A percentile compares a stretch with the other conserved stretches of the same genome.
phyloP scores from a whole-genome alignment of 1,140 invertebrate species.

The Eufriesea mexicana region DNA sequence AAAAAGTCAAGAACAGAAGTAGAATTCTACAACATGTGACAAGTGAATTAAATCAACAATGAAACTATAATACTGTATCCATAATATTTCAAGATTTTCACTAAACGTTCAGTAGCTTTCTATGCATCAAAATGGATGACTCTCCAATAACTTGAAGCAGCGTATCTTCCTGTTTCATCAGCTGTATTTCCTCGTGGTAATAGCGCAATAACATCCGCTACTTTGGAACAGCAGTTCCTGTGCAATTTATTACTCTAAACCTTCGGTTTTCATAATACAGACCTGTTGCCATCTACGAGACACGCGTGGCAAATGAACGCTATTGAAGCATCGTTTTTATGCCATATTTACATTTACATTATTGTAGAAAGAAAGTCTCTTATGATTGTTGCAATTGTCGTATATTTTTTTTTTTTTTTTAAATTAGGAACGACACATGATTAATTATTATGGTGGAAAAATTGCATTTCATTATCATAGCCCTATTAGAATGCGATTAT shows the following conservation, averaged over 20 bases:
- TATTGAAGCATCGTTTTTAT: conserved; percentile 38
- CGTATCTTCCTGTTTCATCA: conserved; percentile 1
- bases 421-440: not conserved
- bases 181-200: conserved; percentile 21
- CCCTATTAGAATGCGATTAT: not conserved
- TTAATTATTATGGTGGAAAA: not conserved
- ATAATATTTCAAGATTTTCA: not conserved
- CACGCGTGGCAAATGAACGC: conserved; percentile 9
- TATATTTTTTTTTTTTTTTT: not conserved
- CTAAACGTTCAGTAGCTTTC: conserved; percentile 1
- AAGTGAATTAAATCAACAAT: not conserved
- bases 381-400: not conserved
- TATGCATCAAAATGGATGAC: conserved; percentile 1
- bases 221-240: not conserved
- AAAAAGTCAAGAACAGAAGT: not conserved
- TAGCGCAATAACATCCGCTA: conserved; percentile 46
- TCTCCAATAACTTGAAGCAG: conserved; percentile 17
- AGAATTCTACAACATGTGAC: not conserved
- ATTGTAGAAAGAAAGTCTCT: conserved; percentile 17
- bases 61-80: not conserved
- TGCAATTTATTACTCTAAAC: not conserved
- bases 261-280: not conserved
- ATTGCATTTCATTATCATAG: not conserved
- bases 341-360: conserved; percentile 2
- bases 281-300: not conserved